Conservation (phyloP, 2,888 invertebrate genomes). For the Spicauda simplicius region DNA sequence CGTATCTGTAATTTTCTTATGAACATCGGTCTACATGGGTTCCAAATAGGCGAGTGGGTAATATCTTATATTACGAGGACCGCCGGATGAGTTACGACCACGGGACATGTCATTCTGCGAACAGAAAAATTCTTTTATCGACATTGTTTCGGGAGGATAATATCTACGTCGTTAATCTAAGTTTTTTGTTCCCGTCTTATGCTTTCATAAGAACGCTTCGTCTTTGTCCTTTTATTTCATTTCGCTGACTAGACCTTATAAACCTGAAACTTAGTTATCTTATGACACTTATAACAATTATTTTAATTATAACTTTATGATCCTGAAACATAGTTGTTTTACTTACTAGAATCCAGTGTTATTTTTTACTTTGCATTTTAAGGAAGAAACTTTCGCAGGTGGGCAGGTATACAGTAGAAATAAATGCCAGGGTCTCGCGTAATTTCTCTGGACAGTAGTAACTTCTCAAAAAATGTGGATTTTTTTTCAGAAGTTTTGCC, state of each 20-base stretch:
- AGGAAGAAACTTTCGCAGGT: too few relatives aligned
- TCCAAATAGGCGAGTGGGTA: constrained; percentile 9
- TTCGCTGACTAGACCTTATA: not conserved
- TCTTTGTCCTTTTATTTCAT: not conserved
- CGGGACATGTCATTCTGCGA: constrained; percentile 61
- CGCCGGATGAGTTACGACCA: constrained; percentile 65
- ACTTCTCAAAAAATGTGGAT: too few relatives aligned
- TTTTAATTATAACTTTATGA: too few relatives aligned
- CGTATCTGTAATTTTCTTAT: not conserved
- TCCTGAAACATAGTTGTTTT: too few relatives aligned
- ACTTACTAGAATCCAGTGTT: too few relatives aligned
- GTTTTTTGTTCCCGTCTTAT: constrained; percentile 1
- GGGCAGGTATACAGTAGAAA: too few relatives aligned
- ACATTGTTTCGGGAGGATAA: constrained; percentile 60
- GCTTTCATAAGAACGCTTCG: not conserved
- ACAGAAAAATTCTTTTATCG: constrained; percentile 63
- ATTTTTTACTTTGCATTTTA: too few relatives aligned
- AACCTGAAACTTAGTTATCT: too few relatives aligned
- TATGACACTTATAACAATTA: too few relatives aligned
- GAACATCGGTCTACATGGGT: not conserved
- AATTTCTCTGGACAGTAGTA: too few relatives aligned
- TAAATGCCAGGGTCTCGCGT: too few relatives aligned
- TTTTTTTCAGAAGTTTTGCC: too few relatives aligned
- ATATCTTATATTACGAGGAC: constrained; percentile 54
- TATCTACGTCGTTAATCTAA: constrained; percentile 46